A percentile compares a stretch with the other conserved stretches of the same genome.
Evolutionary conservation across 2,888 invertebrate species (phyloP).

Genomic region (Andrena haemorrhoa): DNA sequence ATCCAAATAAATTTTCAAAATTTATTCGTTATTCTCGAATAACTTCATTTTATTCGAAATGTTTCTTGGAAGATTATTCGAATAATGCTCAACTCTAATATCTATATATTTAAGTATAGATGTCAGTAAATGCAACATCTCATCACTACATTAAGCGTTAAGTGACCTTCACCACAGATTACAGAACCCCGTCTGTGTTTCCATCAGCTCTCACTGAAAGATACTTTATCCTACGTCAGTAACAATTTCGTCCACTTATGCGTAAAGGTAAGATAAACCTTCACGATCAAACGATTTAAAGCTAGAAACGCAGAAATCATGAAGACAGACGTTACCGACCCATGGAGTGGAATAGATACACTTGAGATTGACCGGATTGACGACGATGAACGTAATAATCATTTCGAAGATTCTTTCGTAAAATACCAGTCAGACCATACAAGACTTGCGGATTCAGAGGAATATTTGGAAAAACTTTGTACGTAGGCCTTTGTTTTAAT

Average conservation of each 20-base stretch:
- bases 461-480: conserved; percentile 90
- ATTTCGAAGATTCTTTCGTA: conserved; percentile 80
- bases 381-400: conserved; percentile 36
- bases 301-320: conserved; percentile 61
- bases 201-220: too few relatives aligned
- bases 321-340: conserved; percentile 78
- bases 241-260: neutral
- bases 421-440: conserved; percentile 55
- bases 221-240: too few relatives aligned
- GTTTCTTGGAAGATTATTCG: too few relatives aligned
- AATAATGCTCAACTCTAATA: too few relatives aligned
- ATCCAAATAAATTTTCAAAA: too few relatives aligned
- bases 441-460: conserved; percentile 87
- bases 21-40: too few relatives aligned
- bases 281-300: neutral
- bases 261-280: conserved; percentile 3
- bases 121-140: too few relatives aligned
- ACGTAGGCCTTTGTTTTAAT: conserved; percentile 67
- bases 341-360: conserved; percentile 71
- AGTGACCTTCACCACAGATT: too few relatives aligned
- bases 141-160: too few relatives aligned
- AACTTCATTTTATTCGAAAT: too few relatives aligned
- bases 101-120: too few relatives aligned
- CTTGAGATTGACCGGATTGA: neutral
- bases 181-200: too few relatives aligned